Percentiles rank a stretch among this genome's conserved stretches.
Conservation (phyloP, 2,888 invertebrate genomes). For the Amblyteles armatorius region DNA sequence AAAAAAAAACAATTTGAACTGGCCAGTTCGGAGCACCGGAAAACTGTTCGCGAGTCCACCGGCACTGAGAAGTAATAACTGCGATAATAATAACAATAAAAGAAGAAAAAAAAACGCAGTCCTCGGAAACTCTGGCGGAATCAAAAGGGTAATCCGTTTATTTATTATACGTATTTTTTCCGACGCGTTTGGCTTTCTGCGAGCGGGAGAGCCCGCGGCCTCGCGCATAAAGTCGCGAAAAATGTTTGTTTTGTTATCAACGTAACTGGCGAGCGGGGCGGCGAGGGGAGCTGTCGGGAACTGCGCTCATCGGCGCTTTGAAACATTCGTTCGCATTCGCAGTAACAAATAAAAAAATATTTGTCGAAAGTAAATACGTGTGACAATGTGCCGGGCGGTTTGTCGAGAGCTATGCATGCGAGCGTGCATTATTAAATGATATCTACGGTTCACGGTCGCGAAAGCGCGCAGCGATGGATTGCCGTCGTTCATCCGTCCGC, state of each 20-base stretch:
- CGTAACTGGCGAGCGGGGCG: constrained; percentile 17
- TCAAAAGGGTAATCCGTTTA: constrained; percentile 52
- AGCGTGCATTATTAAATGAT: constrained; percentile 12
- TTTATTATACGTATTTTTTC: constrained; percentile 51
- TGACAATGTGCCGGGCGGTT: constrained; percentile 23
- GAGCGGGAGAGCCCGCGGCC: not conserved
- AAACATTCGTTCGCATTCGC: constrained; percentile 34
- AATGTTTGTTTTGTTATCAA: constrained; percentile 51
- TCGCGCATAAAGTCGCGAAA: constrained; percentile 35
- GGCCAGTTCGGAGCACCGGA: not conserved
- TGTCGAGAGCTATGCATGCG: constrained; percentile 2
- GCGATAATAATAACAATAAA: constrained; percentile 24
- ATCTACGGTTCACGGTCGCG: not conserved
- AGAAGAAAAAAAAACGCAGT: not conserved
- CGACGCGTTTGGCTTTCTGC: constrained; percentile 26
- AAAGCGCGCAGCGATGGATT: not conserved
- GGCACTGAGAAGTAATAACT: constrained; percentile 38
- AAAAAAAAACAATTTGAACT: not conserved
- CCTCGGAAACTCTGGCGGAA: constrained; percentile 5
- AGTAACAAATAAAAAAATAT: constrained; percentile 34
- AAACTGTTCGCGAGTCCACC: not conserved
- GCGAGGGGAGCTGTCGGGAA: not conserved
- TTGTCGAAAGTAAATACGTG: constrained; percentile 49
- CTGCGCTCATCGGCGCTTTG: constrained; percentile 30
- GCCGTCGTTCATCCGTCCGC: not conserved